Percentiles rank a stretch among this genome's conserved stretches.
phyloP scores from a whole-genome alignment of 2,888 invertebrate genomes.

The Spicauda simplicius region DNA sequence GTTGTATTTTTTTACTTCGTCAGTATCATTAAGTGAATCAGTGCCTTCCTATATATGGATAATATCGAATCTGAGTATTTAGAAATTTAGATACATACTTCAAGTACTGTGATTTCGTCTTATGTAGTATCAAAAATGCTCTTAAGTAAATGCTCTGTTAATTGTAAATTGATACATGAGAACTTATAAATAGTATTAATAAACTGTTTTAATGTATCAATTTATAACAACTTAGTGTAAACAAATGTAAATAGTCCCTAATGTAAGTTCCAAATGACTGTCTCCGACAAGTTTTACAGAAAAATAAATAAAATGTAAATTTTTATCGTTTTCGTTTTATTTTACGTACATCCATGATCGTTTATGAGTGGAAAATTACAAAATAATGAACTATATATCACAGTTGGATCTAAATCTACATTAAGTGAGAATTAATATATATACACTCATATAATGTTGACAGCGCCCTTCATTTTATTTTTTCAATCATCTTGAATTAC shows the following conservation, averaged over 20 bases:
- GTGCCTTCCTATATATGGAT: constrained; percentile 45
- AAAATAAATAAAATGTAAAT: constrained; percentile 48
- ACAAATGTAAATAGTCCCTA: constrained; percentile 48
- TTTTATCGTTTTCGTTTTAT: constrained; percentile 46
- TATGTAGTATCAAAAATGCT: constrained; percentile 52
- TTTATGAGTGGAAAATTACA: constrained; percentile 45
- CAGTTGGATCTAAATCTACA: constrained; percentile 73
- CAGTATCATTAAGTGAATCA: constrained; percentile 37
- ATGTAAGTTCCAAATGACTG: constrained; percentile 47
- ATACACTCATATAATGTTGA: constrained; percentile 5
- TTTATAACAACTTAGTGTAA: constrained; percentile 43
- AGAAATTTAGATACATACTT: constrained; percentile 44
- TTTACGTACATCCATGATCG: constrained; percentile 43
- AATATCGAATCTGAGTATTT: constrained; percentile 38
- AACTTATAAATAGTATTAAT: constrained; percentile 38
- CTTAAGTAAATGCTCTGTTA: constrained; percentile 37
- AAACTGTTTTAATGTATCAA: constrained; percentile 34
- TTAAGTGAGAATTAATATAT: constrained; percentile 21
- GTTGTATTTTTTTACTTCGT: constrained; percentile 17
- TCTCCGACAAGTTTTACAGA: constrained; percentile 39
- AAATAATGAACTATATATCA: constrained; percentile 60
- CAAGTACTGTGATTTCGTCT: constrained; percentile 64
- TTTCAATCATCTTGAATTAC: not conserved
- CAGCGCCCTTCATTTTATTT: not conserved
- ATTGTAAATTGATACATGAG: constrained; percentile 33